These are phyloP conservation scores for Willisornis vidua DNA, from an alignment of 2,113 vertebrate genomes.

Conservation along the genomic window DNA sequence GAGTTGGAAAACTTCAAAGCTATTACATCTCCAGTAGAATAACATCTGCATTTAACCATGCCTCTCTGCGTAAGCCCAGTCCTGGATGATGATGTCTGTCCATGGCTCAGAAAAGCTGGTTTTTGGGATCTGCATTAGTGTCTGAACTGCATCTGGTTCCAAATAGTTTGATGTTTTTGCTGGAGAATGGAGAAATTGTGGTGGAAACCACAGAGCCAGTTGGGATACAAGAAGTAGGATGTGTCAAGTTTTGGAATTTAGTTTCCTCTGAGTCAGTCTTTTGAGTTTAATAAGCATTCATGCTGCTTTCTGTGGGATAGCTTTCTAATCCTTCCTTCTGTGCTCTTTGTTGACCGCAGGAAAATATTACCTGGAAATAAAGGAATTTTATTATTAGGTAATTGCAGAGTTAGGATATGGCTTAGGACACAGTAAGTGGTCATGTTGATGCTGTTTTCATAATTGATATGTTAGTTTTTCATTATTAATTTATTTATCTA, in stretches of 20 bases:
- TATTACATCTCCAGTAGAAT: background rate
- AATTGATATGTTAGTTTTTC: background rate
- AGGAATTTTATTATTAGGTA: slow-evolving; percentile 34
- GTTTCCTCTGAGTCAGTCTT: slow-evolving; percentile 63
- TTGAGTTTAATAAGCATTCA: slow-evolving; percentile 41
- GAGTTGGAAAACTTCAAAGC: slow-evolving; percentile 5
- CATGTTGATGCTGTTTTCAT: background rate
- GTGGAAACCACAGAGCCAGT: slow-evolving; percentile 14
- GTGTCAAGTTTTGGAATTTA: slow-evolving; percentile 29
- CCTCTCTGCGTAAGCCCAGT: background rate
- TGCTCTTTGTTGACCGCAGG: background rate
- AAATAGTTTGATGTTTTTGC: slow-evolving; percentile 26
- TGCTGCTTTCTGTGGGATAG: slow-evolving; percentile 15
- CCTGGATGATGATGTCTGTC: background rate
- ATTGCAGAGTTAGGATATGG: background rate
- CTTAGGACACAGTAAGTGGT: background rate
- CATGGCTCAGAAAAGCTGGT: slow-evolving; percentile 14
- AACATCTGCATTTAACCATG: slow-evolving; percentile 20
- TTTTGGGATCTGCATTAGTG: slow-evolving; percentile 31
- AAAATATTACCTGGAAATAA: slow-evolving; percentile 21
- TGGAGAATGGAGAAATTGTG: background rate
- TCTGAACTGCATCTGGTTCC: slow-evolving; percentile 21
- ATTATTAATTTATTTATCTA: slow-evolving; percentile 1
- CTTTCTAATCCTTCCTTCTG: slow-evolving; percentile 19
- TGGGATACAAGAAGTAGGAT: background rate